phyloP scores from a whole-genome alignment of 2,113 vertebrate species.

The Salminus brasiliensis region DNA sequence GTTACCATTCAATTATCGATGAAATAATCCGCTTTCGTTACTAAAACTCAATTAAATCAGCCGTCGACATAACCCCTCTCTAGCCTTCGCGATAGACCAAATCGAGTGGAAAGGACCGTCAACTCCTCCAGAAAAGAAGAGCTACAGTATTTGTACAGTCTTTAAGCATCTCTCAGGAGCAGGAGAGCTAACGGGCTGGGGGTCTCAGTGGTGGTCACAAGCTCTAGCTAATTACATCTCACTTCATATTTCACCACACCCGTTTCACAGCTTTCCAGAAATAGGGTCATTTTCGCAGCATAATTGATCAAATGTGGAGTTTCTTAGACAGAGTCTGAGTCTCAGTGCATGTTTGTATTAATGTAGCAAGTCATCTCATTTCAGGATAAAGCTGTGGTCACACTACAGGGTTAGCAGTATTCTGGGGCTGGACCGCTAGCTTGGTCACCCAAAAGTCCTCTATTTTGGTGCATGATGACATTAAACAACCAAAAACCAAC shows the following conservation, averaged over 20 bases:
- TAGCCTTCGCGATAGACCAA: background rate
- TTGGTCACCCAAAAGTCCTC: no score
- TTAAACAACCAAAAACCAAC: no score
- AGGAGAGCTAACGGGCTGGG: background rate
- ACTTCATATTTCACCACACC: slow-evolving; percentile 58
- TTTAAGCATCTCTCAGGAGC: background rate
- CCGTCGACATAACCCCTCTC: background rate
- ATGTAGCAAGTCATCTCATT: background rate
- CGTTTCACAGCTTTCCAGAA: slow-evolving; percentile 56
- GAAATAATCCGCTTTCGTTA: slow-evolving; percentile 22
- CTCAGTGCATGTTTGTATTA: background rate
- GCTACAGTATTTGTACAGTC: background rate
- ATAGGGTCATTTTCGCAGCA: slow-evolving; percentile 61
- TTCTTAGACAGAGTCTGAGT: background rate
- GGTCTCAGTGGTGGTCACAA: slow-evolving; percentile 49
- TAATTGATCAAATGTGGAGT: slow-evolving; percentile 62
- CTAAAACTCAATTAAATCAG: slow-evolving; percentile 28
- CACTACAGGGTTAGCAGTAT: no score
- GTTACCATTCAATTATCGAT: slow-evolving; percentile 38
- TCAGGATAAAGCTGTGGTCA: no score
- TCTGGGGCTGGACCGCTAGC: no score
- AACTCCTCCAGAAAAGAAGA: background rate
- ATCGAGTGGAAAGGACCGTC: no score
- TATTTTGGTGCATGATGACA: no score
- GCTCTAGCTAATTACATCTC: slow-evolving; percentile 65